These are phyloP conservation scores for Castor canadensis DNA, from an alignment of 2,113 vertebrate genomes.

Conservation along the genomic window DNA sequence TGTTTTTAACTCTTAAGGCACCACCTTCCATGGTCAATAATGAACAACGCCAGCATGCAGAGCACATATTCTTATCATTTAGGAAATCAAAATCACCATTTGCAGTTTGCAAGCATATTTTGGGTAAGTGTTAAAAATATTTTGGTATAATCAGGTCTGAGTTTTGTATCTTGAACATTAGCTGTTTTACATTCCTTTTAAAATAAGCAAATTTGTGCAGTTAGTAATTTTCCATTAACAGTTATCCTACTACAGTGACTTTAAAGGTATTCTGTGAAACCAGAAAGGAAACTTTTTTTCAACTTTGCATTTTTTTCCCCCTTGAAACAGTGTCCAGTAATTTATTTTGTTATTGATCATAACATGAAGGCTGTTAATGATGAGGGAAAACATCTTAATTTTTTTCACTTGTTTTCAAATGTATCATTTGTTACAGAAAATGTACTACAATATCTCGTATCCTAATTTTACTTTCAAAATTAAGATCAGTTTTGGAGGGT, in stretches of 20 bases:
- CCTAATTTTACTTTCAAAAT: slow-evolving; percentile 16
- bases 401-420: slow-evolving; percentile 37
- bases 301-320: background rate
- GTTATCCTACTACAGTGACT: slow-evolving; percentile 23
- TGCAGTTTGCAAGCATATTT: slow-evolving; percentile 98
- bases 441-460: background rate
- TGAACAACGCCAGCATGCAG: slow-evolving; percentile 97
- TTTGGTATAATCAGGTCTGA: background rate
- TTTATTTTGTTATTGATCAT: slow-evolving; percentile 30
- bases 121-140: slow-evolving; percentile 87
- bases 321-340: background rate
- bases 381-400: background rate
- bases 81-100: slow-evolving; percentile 99
- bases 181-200: slow-evolving; percentile 56
- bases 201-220: background rate
- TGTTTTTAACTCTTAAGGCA: slow-evolving; percentile 87
- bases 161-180: slow-evolving; percentile 41
- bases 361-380: slow-evolving; percentile 35
- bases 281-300: slow-evolving; percentile 24
- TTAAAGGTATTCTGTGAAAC: slow-evolving; percentile 17
- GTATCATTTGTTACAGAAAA: background rate
- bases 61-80: slow-evolving; percentile 99
- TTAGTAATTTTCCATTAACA: slow-evolving; percentile 20
- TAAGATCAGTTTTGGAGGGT: background rate
- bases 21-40: slow-evolving; percentile 99